phyloP scores from a whole-genome alignment of 2,888 invertebrate species.

The Drosophila cracens region DNA sequence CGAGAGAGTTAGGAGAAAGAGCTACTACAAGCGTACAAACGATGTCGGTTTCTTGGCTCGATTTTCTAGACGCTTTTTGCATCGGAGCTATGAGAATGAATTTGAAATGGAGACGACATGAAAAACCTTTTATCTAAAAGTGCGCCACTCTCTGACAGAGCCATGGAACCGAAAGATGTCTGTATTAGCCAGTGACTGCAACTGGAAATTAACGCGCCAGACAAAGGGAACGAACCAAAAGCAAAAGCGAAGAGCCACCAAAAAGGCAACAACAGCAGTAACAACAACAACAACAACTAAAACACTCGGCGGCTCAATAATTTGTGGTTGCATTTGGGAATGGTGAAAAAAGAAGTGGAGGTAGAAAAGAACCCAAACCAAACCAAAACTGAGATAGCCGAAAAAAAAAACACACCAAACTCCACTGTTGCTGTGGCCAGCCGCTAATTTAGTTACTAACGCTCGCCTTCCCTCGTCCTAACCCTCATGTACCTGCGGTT shows the following conservation, averaged over 20 bases:
- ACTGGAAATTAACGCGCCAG: conserved; percentile 70
- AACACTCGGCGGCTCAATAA: conserved; percentile 55
- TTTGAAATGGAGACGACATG: conserved; percentile 76
- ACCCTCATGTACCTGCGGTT: conserved; percentile 59
- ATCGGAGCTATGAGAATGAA: conserved; percentile 54
- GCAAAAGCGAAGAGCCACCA: conserved; percentile 30
- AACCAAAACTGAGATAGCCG: conserved; percentile 30
- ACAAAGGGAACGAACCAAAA: conserved; percentile 44
- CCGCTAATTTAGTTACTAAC: conserved; percentile 79
- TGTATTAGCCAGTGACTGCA: conserved; percentile 74
- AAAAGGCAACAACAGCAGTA: conserved; percentile 29
- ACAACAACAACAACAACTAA: conserved; percentile 27
- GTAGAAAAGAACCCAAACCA: conserved; percentile 21
- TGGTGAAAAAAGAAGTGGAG: conserved; percentile 14
- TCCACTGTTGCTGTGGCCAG: conserved; percentile 48
- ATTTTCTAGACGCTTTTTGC: conserved; percentile 49
- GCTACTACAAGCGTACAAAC: conserved; percentile 28
- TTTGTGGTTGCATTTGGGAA: conserved; percentile 59
- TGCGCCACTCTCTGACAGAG: conserved; percentile 41
- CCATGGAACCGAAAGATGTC: conserved; percentile 60
- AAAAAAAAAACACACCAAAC: conserved; percentile 24
- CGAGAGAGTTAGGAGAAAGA: conserved; percentile 31
- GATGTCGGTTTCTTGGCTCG: conserved; percentile 12
- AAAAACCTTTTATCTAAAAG: conserved; percentile 79
- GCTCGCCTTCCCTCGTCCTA: conserved; percentile 23